Base-by-base conservation (phyloP, 2,888 invertebrate species). In the Diplazon laetatorius region DNA sequence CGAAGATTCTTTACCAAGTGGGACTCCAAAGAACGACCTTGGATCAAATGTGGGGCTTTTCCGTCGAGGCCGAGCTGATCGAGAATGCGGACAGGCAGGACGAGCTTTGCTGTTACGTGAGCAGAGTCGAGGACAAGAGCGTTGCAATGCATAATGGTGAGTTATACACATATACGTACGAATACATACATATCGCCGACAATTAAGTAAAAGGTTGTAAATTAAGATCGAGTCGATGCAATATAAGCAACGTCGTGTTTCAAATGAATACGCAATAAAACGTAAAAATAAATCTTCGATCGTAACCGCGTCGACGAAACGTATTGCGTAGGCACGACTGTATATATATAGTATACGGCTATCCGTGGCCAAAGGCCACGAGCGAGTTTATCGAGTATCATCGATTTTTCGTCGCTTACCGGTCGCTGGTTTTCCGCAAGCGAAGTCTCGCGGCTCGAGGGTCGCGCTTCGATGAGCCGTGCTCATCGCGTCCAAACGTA, bases 41-140 rank as follows among this genome's bases (percentile, higher is more conserved):
- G 87, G 98, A 98, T 87, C 97, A 97, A 91, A 97, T 98, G 96
- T 99, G 98, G 96, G 99, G 99, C 85, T 98, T 99, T 93, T 97
- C 97, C 82, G 98, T 99, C 65, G 99, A 99, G 92, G 98, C 98
- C 2, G 98, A 99, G 92, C 94, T 99, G 76, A 97, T 98, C 81
- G 98, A 98, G 91, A 98, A 98, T 91, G 95, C 97, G 9, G 98
- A 98, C 91, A 93, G 97, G 68, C 98, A 98, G 91, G 98, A 98
- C 91, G 98, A 99, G 91, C 94, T 99, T 57, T 98, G 98, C 92
- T 98, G 98, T 91, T 99, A 98, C 92, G 97, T 99, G 86, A 97
- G 97, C 92, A 94, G 98, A 79, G 98, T 99, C 72, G 97, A 98
- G 91, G 97, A 97, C 91, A 97, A 97, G 91, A 97, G 98, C 90